A percentile compares a stretch with the other conserved stretches of the same genome.
Conservation (phyloP, 2,888 invertebrate species). For the Caenorhabditis imperialis region DNA sequence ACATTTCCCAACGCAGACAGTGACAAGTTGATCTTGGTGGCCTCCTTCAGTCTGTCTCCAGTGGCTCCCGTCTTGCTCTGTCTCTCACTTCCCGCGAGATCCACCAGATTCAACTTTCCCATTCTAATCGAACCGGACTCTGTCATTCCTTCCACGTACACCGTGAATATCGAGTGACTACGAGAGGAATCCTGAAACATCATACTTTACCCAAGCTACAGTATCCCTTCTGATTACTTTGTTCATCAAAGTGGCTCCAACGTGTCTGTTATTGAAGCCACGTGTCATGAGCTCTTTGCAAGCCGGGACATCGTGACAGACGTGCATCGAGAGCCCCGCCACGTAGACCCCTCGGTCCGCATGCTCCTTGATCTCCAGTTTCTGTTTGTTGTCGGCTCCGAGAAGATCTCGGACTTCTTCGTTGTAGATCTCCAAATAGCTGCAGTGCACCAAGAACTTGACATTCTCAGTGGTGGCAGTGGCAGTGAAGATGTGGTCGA, state of each 20-base stretch:
- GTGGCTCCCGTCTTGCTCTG: slow-evolving; percentile 90
- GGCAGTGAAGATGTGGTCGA: slow-evolving; percentile 89
- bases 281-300: slow-evolving; percentile 85
- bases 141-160: slow-evolving; percentile 87
- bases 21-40: slow-evolving; percentile 97
- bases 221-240: slow-evolving; percentile 80
- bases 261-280: slow-evolving; percentile 87
- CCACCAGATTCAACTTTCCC: slow-evolving; percentile 89
- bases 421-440: slow-evolving; percentile 89
- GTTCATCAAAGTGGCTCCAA: slow-evolving; percentile 91
- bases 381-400: slow-evolving; percentile 82
- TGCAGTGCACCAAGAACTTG: slow-evolving; percentile 86
- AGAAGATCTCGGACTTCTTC: slow-evolving; percentile 86
- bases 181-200: slow-evolving; percentile 81
- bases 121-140: slow-evolving; percentile 82
- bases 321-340: slow-evolving; percentile 83
- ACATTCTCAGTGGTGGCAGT: slow-evolving; percentile 84
- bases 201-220: too few relatives aligned
- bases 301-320: slow-evolving; percentile 85
- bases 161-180: slow-evolving; percentile 90
- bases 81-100: slow-evolving; percentile 90
- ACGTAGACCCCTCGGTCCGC: slow-evolving; percentile 76
- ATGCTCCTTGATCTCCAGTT: slow-evolving; percentile 82
- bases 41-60: slow-evolving; percentile 84
- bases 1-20: slow-evolving; percentile 97